Conservation (phyloP, 2,888 invertebrate genomes). For the Lasiommata megera region DNA sequence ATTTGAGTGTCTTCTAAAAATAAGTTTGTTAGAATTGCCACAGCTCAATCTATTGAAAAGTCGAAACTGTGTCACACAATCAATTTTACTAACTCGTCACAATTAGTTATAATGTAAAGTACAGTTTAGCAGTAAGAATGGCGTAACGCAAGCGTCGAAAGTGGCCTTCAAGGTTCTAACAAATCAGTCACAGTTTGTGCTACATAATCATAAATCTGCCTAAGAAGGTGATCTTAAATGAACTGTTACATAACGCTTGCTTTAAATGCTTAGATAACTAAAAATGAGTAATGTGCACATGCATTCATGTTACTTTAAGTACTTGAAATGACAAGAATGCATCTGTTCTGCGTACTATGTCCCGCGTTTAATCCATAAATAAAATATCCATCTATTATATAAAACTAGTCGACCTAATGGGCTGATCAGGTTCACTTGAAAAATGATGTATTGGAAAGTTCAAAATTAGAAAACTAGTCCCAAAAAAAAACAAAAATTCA, state of each 20-base stretch:
- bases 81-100: constrained; percentile 1
- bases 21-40: constrained; percentile 6
- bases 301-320: no score
- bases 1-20: constrained; percentile 13
- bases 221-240: constrained; percentile 4
- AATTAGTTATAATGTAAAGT: constrained; percentile 1
- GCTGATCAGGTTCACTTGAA: no score
- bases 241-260: constrained; percentile 10
- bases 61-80: constrained; percentile 8
- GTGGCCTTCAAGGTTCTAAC: constrained; percentile 16
- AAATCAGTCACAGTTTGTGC: constrained; percentile 12
- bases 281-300: background rate
- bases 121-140: background rate
- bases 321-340: no score
- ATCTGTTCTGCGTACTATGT: no score
- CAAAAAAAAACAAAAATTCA: no score
- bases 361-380: no score
- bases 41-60: constrained; percentile 1
- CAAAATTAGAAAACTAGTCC: no score
- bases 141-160: constrained; percentile 3
- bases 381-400: no score
- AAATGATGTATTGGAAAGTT: no score
- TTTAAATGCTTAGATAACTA: background rate
- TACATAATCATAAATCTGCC: constrained; percentile 14
- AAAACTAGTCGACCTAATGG: no score